Percentiles rank a stretch among this genome's conserved stretches.
Conservation (phyloP, 1,140 invertebrate species). For the Temnothorax curvispinosus region DNA sequence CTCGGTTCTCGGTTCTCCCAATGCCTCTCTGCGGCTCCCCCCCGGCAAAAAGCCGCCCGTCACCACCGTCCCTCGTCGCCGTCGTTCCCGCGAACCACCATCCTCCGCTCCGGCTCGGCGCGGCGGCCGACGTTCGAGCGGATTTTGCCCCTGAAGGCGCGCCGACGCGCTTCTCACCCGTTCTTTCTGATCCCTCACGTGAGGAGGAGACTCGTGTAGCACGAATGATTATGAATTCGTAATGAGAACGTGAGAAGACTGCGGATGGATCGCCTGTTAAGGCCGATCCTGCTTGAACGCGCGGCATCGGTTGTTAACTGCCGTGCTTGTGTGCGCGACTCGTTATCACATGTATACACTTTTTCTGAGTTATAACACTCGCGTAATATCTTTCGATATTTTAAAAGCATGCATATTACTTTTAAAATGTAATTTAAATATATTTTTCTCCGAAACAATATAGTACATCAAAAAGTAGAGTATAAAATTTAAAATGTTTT, state of each 20-base stretch:
- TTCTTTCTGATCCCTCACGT: slow-evolving; percentile 18
- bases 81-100: slow-evolving; percentile 59
- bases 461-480: too few relatives aligned
- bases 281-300: neutral
- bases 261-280: slow-evolving; percentile 29
- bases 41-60: slow-evolving; percentile 64
- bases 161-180: slow-evolving; percentile 11
- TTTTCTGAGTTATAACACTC: neutral
- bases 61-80: slow-evolving; percentile 55
- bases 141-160: slow-evolving; percentile 34
- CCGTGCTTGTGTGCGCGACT: neutral
- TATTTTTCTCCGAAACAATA: neutral
- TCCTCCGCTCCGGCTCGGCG: neutral
- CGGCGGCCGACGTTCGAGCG: neutral
- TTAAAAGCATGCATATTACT: neutral
- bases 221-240: slow-evolving; percentile 67
- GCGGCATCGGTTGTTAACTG: slow-evolving; percentile 44
- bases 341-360: neutral
- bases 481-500: neutral
- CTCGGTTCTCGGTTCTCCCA: slow-evolving; percentile 65
- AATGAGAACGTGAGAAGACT: slow-evolving; percentile 44
- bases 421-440: slow-evolving; percentile 12
- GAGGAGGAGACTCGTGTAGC: slow-evolving; percentile 37
- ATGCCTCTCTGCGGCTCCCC: slow-evolving; percentile 36
- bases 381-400: neutral